These are phyloP conservation scores for Venustaconcha ellipsiformis DNA, from an alignment of 1,140 invertebrate species.

Conservation along the genomic window DNA sequence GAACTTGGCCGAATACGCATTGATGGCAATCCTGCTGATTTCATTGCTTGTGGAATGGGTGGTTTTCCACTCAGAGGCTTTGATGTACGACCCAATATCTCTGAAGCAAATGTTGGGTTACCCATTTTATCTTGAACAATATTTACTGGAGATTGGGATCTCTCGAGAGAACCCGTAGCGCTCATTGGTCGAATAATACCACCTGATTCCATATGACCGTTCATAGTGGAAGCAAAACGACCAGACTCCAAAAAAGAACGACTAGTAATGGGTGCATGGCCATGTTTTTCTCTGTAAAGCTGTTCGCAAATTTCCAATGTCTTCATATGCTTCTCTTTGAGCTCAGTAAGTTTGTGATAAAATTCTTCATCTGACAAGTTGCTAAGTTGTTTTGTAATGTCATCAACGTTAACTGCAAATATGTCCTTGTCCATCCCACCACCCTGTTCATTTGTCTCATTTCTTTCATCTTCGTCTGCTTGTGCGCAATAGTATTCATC, in stretches of 20 bases:
- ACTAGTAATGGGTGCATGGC: conserved; percentile 5
- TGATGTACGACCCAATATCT: too few species aligned
- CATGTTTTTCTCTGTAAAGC: conserved; percentile 61
- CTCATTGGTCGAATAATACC: conserved; percentile 2
- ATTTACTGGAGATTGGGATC: conserved; percentile 24
- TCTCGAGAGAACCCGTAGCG: conserved; percentile 2
- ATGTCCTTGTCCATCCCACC: conserved; percentile 19
- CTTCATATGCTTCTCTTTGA: conserved; percentile 66
- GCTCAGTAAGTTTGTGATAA: conserved; percentile 59
- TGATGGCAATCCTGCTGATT: conserved; percentile 9
- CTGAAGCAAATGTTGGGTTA: too few species aligned
- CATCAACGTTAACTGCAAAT: conserved; percentile 20
- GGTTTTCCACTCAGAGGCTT: conserved; percentile 26
- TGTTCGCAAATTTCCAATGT: conserved; percentile 62
- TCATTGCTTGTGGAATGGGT: conserved; percentile 12
- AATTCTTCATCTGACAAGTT: conserved; percentile 62
- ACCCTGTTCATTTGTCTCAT: not conserved
- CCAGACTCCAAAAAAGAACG: not conserved
- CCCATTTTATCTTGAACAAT: conserved; percentile 46
- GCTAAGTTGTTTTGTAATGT: conserved; percentile 35
- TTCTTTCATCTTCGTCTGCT: conserved; percentile 11
- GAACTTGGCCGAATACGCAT: conserved; percentile 14
- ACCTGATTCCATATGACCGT: conserved; percentile 2
- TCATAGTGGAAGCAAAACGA: conserved; percentile 1
- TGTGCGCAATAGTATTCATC: conserved; percentile 30